These are phyloP conservation scores for Ceyx cyanopectus DNA, from an alignment of 2,113 vertebrate genomes.

Conservation along the genomic window DNA sequence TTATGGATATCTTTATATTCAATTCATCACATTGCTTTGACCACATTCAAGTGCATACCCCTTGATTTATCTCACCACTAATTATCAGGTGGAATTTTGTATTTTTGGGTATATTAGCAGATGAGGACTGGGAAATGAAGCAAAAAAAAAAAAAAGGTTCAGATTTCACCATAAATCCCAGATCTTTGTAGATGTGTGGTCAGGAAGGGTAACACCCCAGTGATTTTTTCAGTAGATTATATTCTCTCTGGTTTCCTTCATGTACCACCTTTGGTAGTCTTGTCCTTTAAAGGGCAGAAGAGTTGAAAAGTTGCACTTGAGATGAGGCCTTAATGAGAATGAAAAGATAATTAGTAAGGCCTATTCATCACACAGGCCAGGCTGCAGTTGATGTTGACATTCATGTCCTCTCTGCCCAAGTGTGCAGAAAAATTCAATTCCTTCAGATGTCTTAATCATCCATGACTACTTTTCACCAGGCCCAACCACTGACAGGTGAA, in stretches of 20 bases:
- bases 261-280: neutral
- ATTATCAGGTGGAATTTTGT: neutral
- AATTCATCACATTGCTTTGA: neutral
- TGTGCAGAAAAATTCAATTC: neutral
- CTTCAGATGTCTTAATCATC: neutral
- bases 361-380: neutral
- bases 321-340: neutral
- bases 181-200: neutral
- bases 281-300: neutral
- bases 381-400: neutral
- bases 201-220: neutral
- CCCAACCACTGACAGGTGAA: neutral
- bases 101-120: neutral
- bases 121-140: neutral
- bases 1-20: neutral
- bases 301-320: neutral
- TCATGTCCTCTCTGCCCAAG: neutral
- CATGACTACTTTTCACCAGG: constrained; percentile 3
- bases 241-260: neutral
- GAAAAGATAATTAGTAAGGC: neutral
- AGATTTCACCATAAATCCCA: constrained; percentile 18
- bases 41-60: neutral
- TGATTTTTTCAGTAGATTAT: constrained; percentile 37
- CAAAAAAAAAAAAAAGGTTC: neutral
- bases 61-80: neutral